Conservation (phyloP, 1,140 invertebrate genomes). For the Anagrus nilaparvatae region DNA sequence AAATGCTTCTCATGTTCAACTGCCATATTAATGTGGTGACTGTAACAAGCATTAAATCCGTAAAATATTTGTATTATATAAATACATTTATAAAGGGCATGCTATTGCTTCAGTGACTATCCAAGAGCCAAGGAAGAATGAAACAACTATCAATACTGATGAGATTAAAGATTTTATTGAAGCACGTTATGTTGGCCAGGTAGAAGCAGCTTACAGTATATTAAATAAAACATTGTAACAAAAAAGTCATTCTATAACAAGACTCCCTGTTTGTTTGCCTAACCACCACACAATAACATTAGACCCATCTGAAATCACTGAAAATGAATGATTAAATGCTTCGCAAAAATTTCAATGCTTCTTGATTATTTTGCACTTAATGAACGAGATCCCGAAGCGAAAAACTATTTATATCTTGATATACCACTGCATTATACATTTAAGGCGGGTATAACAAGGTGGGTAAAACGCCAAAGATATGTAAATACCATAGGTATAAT, state of each 20-base stretch:
- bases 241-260: constrained; percentile 10
- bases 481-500: background rate
- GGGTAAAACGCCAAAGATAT: too few relatives aligned
- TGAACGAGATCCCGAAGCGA: background rate
- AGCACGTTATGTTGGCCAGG: constrained; percentile 12
- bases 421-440: constrained; percentile 6
- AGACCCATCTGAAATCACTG: background rate
- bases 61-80: constrained; percentile 16
- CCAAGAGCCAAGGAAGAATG: constrained; percentile 1
- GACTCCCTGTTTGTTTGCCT: constrained; percentile 8
- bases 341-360: background rate
- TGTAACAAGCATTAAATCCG: constrained; percentile 11
- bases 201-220: too few relatives aligned
- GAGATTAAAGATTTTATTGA: constrained; percentile 15
- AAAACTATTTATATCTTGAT: constrained; percentile 1
- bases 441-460: too few relatives aligned
- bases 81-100: constrained; percentile 14
- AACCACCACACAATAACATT: constrained; percentile 7
- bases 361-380: constrained; percentile 7
- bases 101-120: constrained; percentile 10
- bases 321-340: background rate
- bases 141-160: constrained; percentile 4
- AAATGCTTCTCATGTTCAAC: constrained; percentile 7
- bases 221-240: constrained; percentile 3
- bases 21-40: constrained; percentile 12